Evolutionary conservation across 2,888 invertebrate genomes (phyloP).

Genomic region (Alcis repandata): DNA sequence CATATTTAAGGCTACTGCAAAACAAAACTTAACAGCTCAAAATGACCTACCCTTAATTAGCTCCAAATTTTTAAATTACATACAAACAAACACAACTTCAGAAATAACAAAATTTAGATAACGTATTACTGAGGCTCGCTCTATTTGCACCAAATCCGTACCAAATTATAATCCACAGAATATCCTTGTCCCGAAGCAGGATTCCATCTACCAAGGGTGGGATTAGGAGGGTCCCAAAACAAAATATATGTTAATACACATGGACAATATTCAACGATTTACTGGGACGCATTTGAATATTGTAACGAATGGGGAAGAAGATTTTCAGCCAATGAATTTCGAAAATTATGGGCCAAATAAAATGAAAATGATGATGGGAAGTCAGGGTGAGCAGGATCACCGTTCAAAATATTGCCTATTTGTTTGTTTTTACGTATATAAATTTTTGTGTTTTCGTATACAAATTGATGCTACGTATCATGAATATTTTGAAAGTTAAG

Average conservation of each 20-base stretch:
- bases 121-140: background rate
- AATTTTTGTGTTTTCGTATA: background rate
- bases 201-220: conserved; percentile 38
- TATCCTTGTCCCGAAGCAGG: conserved; percentile 41
- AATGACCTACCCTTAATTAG: no score
- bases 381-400: background rate
- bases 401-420: background rate
- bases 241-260: conserved; percentile 42
- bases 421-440: no score
- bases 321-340: conserved; percentile 33
- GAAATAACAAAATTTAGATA: background rate
- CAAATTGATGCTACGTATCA: no score
- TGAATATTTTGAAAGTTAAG: background rate
- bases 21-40: no score
- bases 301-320: conserved; percentile 14
- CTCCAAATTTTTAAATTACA: no score
- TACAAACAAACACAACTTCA: no score
- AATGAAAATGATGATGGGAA: conserved; percentile 2
- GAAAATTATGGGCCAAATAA: conserved; percentile 5
- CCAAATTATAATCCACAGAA: conserved; percentile 30
- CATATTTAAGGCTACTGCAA: no score
- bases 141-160: conserved; percentile 9
- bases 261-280: conserved; percentile 38
- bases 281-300: conserved; percentile 26
- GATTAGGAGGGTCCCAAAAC: conserved; percentile 41